phyloP scores from a whole-genome alignment of 2,113 vertebrate genomes.

The Xyrauchen texanus region DNA sequence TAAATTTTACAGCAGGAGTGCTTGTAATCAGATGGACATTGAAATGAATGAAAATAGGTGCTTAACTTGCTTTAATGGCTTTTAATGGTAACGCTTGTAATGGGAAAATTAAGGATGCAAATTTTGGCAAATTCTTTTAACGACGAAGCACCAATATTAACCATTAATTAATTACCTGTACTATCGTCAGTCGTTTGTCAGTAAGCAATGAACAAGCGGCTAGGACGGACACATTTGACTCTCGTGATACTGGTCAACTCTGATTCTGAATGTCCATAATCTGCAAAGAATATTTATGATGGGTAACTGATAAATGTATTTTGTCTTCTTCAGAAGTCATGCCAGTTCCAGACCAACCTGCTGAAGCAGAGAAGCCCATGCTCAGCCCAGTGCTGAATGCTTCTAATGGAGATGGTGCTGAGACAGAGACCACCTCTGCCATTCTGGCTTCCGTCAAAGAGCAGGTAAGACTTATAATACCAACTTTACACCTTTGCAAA shows the following conservation, averaged over 20 bases:
- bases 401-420: slow-evolving; percentile 90
- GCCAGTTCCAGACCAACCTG: slow-evolving; percentile 96
- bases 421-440: slow-evolving; percentile 92
- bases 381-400: slow-evolving; percentile 87
- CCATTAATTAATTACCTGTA: too few relatives aligned
- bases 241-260: neutral
- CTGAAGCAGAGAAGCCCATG: slow-evolving; percentile 89
- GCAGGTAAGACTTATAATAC: slow-evolving; percentile 79
- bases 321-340: slow-evolving; percentile 80
- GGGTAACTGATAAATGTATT: slow-evolving; percentile 3
- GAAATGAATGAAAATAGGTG: too few relatives aligned
- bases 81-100: too few relatives aligned
- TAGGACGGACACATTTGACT: too few relatives aligned
- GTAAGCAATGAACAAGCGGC: too few relatives aligned
- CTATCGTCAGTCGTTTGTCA: too few relatives aligned
- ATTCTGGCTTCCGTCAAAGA: slow-evolving; percentile 98
- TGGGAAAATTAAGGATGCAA: too few relatives aligned
- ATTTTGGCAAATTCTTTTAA: too few relatives aligned
- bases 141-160: too few relatives aligned
- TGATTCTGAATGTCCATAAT: neutral
- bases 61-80: too few relatives aligned
- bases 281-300: neutral
- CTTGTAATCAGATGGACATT: too few relatives aligned
- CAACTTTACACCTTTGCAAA: neutral
- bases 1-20: too few relatives aligned